Conservation (phyloP, 2,888 invertebrate genomes). For the Chloromyia formosa region DNA sequence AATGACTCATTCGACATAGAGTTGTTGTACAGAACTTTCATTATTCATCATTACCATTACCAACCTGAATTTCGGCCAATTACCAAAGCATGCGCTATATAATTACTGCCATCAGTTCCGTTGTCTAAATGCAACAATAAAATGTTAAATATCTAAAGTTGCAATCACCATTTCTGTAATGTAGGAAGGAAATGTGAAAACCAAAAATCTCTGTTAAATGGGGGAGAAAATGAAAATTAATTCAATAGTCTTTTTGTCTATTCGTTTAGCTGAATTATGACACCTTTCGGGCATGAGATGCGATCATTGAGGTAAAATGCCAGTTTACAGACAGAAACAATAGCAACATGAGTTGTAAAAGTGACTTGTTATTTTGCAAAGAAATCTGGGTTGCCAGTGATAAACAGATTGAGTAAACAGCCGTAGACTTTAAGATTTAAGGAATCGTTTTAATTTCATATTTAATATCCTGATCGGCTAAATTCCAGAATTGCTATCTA, state of each 20-base stretch:
- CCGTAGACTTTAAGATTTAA: no score
- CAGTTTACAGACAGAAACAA: conserved; percentile 20
- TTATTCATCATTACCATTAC: conserved; percentile 40
- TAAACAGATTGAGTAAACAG: conserved; percentile 6
- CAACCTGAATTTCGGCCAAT: not conserved
- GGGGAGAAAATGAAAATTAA: conserved; percentile 34
- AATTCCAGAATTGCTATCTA: no score
- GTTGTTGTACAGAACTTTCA: conserved; percentile 46
- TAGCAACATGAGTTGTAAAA: not conserved
- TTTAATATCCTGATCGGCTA: no score
- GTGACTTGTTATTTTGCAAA: not conserved
- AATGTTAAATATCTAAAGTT: not conserved
- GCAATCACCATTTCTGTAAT: not conserved
- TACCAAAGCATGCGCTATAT: conserved; percentile 12
- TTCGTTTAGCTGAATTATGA: conserved; percentile 43
- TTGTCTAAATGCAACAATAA: conserved; percentile 23
- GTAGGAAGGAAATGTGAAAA: not conserved
- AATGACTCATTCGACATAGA: no score
- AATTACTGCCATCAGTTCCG: conserved; percentile 26
- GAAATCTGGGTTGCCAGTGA: conserved; percentile 16
- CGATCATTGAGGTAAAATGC: conserved; percentile 11
- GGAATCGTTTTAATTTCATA: no score
- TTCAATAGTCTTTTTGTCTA: conserved; percentile 32
- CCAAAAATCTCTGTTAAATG: not conserved
- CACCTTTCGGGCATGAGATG: conserved; percentile 36